A percentile compares a stretch with the other conserved stretches of the same genome.
phyloP scores from a whole-genome alignment of 2,888 invertebrate species.

The Podabrus alpinus region DNA sequence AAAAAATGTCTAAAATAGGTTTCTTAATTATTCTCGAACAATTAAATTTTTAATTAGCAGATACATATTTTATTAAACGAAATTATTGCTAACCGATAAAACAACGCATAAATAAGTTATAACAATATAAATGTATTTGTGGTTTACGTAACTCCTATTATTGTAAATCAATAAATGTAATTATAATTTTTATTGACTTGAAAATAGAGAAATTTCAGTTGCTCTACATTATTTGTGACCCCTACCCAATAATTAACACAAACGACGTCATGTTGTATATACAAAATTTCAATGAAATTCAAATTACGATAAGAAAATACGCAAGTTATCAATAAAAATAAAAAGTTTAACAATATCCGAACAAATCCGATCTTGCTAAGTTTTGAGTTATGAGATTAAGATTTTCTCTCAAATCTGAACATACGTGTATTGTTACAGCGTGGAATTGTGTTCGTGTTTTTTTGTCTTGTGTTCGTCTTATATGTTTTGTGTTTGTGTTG shows the following conservation, averaged over 20 bases:
- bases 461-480: slow-evolving; percentile 19
- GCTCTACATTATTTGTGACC: not conserved
- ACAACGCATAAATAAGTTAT: too few relatives aligned
- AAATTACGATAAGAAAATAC: not conserved
- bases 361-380: slow-evolving; percentile 15
- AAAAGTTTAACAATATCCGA: slow-evolving; percentile 8
- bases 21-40: too few relatives aligned
- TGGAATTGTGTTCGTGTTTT: slow-evolving; percentile 13
- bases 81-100: too few relatives aligned
- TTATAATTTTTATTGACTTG: not conserved
- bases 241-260: not conserved
- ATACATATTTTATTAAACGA: too few relatives aligned
- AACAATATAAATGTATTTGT: too few relatives aligned
- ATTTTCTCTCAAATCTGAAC: slow-evolving; percentile 15
- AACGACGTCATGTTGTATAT: not conserved
- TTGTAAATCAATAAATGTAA: not conserved
- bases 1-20: too few relatives aligned
- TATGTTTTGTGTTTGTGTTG: slow-evolving; percentile 24
- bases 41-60: too few relatives aligned
- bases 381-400: slow-evolving; percentile 22
- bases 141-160: too few relatives aligned
- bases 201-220: not conserved
- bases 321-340: not conserved
- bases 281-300: not conserved
- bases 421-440: slow-evolving; percentile 9